Percentiles rank a stretch among this genome's conserved stretches.
phyloP scores from a whole-genome alignment of 2,888 invertebrate genomes.

The Cryptocephalus primarius region DNA sequence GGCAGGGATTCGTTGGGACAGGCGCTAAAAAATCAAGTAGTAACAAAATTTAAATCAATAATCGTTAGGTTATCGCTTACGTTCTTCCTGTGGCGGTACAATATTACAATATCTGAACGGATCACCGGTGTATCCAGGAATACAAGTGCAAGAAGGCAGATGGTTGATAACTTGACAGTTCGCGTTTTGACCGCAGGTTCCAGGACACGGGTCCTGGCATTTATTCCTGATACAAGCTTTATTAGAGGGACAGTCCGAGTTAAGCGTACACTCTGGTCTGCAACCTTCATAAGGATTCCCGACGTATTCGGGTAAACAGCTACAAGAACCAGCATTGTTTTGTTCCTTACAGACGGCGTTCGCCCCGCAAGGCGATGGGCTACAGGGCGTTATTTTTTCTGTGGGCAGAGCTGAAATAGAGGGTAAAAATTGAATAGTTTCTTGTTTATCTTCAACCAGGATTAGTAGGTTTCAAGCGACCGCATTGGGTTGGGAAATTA shows the following conservation, averaged over 20 bases:
- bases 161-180: conserved; percentile 67
- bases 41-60: no score
- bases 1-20: conserved; percentile 46
- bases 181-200: conserved; percentile 67
- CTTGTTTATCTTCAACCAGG: neutral
- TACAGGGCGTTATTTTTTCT: conserved; percentile 45
- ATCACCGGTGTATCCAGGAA: conserved; percentile 57
- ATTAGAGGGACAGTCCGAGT: conserved; percentile 58
- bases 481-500: conserved; percentile 15
- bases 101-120: conserved; percentile 44
- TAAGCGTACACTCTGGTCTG: conserved; percentile 71
- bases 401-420: conserved; percentile 17
- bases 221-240: conserved; percentile 62
- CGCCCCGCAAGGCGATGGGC: conserved; percentile 67
- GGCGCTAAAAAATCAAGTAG: no score
- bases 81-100: conserved; percentile 7
- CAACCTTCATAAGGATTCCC: conserved; percentile 71
- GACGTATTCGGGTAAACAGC: conserved; percentile 60
- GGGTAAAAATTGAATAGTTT: neutral
- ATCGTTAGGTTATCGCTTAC: no score
- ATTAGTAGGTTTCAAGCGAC: neutral
- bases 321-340: conserved; percentile 56
- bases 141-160: conserved; percentile 65
- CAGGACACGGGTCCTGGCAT: conserved; percentile 69
- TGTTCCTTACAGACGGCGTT: conserved; percentile 52